Percentiles rank a stretch among this genome's conserved stretches.
phyloP scores from a whole-genome alignment of 2,888 invertebrate genomes.

The Eilema caniola region DNA sequence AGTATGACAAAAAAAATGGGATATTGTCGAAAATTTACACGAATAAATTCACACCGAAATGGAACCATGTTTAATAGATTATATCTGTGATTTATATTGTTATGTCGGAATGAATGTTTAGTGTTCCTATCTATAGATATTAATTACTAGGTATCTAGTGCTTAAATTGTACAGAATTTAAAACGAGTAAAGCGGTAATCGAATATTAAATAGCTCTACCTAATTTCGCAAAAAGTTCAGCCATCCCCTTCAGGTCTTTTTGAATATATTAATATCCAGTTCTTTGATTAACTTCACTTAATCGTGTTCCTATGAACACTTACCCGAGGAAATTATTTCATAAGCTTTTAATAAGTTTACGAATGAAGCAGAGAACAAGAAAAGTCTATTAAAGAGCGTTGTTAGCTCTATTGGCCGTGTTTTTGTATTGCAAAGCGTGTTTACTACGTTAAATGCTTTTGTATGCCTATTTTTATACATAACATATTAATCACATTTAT shows the following conservation, averaged over 20 bases:
- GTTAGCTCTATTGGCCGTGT: conserved; percentile 51
- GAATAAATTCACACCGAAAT: no score
- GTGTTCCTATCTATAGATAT: background rate
- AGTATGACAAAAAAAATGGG: no score
- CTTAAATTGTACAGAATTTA: no score
- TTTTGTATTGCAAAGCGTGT: conserved; percentile 50
- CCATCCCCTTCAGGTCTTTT: conserved; percentile 15
- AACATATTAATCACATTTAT: conserved; percentile 55
- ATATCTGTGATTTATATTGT: background rate
- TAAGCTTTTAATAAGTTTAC: conserved; percentile 30
- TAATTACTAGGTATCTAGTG: background rate
- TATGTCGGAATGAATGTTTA: background rate
- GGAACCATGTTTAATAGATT: background rate
- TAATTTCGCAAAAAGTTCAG: conserved; percentile 6
- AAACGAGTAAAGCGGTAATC: background rate
- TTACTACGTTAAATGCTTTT: conserved; percentile 54
- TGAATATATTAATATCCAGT: conserved; percentile 20
- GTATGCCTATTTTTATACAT: conserved; percentile 43
- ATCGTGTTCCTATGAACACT: conserved; percentile 5
- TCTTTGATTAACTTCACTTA: conserved; percentile 20
- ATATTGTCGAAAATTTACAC: no score
- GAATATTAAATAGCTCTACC: background rate
- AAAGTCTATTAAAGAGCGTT: conserved; percentile 61
- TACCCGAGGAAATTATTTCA: conserved; percentile 25
- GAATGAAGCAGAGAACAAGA: conserved; percentile 52